Evolutionary conservation across 1,140 invertebrate genomes (phyloP).

Genomic region (Plutomurus gul): DNA sequence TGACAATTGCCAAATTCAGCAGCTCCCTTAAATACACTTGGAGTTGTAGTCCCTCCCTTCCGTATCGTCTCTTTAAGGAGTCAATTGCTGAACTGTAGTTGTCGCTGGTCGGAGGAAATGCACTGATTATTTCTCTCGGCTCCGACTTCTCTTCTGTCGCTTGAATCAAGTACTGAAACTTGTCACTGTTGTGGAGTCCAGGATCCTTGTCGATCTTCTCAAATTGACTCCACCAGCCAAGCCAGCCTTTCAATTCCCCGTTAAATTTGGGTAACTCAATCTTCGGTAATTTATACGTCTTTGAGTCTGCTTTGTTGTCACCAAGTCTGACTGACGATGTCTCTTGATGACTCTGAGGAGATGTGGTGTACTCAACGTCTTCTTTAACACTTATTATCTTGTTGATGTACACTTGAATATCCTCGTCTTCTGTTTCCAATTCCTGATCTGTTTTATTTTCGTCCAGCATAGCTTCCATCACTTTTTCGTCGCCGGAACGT

Average conservation of each 20-base stretch:
- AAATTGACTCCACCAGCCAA: slow-evolving; percentile 56
- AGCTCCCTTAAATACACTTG: background rate
- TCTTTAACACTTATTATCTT: background rate
- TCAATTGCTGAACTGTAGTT: background rate
- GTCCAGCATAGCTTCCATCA: background rate
- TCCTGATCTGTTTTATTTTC: background rate
- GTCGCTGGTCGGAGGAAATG: background rate
- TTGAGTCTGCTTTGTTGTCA: background rate
- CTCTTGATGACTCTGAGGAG: background rate
- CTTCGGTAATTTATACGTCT: slow-evolving; percentile 43
- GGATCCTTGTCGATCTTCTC: slow-evolving; percentile 56
- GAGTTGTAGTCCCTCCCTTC: background rate
- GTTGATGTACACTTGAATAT: background rate
- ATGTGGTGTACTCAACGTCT: background rate
- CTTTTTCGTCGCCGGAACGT: background rate
- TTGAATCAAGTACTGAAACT: slow-evolving; percentile 52
- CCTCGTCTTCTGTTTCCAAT: background rate
- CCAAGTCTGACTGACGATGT: background rate
- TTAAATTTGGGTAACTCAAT: slow-evolving; percentile 55
- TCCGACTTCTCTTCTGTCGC: slow-evolving; percentile 40
- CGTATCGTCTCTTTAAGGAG: background rate
- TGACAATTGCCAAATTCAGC: background rate
- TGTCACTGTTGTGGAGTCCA: slow-evolving; percentile 52
- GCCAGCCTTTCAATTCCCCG: slow-evolving; percentile 56
- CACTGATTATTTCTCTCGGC: background rate